A percentile compares a stretch with the other conserved stretches of the same genome.
Conservation (phyloP, 2,797 vertebrate species). For the Phalloptychus januarius region DNA sequence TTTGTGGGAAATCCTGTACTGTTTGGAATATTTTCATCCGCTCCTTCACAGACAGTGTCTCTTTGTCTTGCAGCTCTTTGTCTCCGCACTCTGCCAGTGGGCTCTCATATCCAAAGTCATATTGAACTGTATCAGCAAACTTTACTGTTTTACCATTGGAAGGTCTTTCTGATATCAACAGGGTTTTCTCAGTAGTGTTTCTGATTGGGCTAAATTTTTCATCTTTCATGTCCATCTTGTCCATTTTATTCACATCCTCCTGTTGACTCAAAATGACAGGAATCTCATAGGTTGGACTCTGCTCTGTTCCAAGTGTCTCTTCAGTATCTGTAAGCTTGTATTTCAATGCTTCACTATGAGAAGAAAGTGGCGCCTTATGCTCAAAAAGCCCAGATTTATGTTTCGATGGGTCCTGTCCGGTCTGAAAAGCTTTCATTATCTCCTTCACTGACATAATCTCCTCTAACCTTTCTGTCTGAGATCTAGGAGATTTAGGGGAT, state of each 20-base stretch:
- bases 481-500: constrained; percentile 83
- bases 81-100: background rate
- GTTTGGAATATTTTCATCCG: constrained; percentile 95
- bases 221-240: constrained; percentile 15
- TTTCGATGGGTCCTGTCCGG: constrained; percentile 95
- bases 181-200: constrained; percentile 37
- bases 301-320: constrained; percentile 20
- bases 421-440: constrained; percentile 96
- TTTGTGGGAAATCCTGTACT: constrained; percentile 88
- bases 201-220: constrained; percentile 12
- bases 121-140: constrained; percentile 38
- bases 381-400: constrained; percentile 92
- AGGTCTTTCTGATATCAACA: constrained; percentile 28
- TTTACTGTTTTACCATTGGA: constrained; percentile 45
- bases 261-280: constrained; percentile 20
- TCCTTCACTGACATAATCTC: constrained; percentile 97
- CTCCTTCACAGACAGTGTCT: constrained; percentile 91
- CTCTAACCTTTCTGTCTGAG: constrained; percentile 90
- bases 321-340: constrained; percentile 51
- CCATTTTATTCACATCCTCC: constrained; percentile 12
- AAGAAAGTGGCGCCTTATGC: constrained; percentile 80
- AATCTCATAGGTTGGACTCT: constrained; percentile 14
- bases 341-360: constrained; percentile 29
- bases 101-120: constrained; percentile 5
- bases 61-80: constrained; percentile 62